Percentiles rank a stretch among this genome's conserved stretches.
Conservation (phyloP, 2,113 vertebrate species). For the Aldabrachelys gigantea region DNA sequence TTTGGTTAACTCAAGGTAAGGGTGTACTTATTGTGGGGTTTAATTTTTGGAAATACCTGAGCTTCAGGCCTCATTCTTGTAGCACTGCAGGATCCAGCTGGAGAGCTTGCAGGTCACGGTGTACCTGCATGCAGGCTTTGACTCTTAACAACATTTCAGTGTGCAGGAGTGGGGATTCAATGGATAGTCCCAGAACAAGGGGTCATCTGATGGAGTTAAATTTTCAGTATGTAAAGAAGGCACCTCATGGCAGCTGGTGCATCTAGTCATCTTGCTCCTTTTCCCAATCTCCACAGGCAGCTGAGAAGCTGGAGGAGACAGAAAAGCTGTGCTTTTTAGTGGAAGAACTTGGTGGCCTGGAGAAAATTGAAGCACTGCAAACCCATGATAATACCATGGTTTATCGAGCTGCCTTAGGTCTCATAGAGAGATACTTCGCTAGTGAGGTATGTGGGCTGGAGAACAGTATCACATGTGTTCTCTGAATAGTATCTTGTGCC, state of each 20-base stretch:
- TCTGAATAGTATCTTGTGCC: not conserved
- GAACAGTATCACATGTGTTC: not conserved
- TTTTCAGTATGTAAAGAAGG: not conserved
- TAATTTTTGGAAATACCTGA: not conserved
- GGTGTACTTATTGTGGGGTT: not conserved
- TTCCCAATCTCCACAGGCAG: slow-evolving; percentile 71
- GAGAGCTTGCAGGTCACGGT: not conserved
- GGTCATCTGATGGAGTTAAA: not conserved
- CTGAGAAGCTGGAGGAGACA: slow-evolving; percentile 83
- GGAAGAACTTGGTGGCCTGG: slow-evolving; percentile 87
- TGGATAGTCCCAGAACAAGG: not conserved
- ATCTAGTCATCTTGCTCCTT: not conserved
- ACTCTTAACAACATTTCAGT: not conserved
- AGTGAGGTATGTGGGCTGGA: slow-evolving; percentile 78
- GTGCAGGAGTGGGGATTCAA: not conserved
- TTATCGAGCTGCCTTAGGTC: slow-evolving; percentile 79
- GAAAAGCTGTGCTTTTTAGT: slow-evolving; percentile 84
- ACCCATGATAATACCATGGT: slow-evolving; percentile 85
- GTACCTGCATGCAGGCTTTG: not conserved
- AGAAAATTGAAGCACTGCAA: slow-evolving; percentile 88
- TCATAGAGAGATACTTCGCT: slow-evolving; percentile 88
- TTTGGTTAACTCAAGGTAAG: too few relatives aligned
- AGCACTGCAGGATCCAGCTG: not conserved
- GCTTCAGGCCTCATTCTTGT: not conserved
- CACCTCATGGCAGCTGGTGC: not conserved